Evolutionary conservation across 92 coral and sea anemone genomes (phyloP), one percentile per base, ranked within the genome.

Genomic region (Heliopora coerulea): DNA sequence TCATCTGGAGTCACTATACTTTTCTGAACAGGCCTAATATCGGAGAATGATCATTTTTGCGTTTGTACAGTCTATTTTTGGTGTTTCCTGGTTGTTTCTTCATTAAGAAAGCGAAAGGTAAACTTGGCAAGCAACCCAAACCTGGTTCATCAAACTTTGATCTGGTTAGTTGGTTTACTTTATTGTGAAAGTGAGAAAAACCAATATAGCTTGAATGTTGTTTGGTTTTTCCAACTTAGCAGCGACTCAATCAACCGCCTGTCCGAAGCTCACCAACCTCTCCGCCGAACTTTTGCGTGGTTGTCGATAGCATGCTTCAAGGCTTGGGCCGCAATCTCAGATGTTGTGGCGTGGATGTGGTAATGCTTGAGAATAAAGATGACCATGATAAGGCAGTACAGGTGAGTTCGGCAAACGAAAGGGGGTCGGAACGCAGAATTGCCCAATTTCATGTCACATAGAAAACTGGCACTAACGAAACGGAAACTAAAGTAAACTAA

Each of bases 261-360:
- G 40, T 63, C 37, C 65, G 72, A 44, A 90, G 87, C 30, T 54
- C 84, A 15, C 86, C 96, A 39, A 86, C 83, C 54, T 56, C 99
- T n/a, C 91, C 93, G 11, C 96, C 69, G 31, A 62, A 79, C 25
- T 86, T 95, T 19, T 86, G 89, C 31, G 79, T 95, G 69, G 96
- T 95, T 20, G 99, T 89, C 31, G 99, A 95, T 72, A 95, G 90
- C 49, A 95, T 95, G 99, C 74, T 95, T 31, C 99, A 95, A 78
- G 99, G 96, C 8, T 88, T 95, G 84, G 99, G 99, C 15, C 88
- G 91, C 48, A 89, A 95, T 44, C 82, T 95, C 18, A 83, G 99
- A 79, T 95, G 99, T 49, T 95, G 99, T 83, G 96, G 99, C 35
- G 96, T 88, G 12, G 96, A 95, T 65, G 99, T 95, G 34, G 62